Evolutionary conservation across 1,140 invertebrate genomes (phyloP), one percentile per base, ranked within the genome.

Genomic region (Bombus superbus): DNA sequence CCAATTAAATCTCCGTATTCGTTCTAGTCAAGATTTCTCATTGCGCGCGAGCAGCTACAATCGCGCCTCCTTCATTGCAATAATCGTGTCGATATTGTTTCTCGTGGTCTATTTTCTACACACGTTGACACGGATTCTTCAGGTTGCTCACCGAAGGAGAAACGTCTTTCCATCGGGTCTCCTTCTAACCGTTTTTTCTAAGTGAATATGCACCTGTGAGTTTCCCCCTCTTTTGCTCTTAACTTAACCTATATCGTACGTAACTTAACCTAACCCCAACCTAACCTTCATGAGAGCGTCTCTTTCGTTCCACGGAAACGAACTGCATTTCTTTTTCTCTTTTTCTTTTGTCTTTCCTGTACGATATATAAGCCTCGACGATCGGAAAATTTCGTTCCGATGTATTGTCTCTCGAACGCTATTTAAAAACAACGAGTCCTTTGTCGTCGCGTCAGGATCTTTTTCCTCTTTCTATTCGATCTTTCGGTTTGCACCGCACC

Each of bases 121-220:
- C 78, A 69, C 78, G 78, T 80, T 83, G 72, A 74, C 81, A 83
- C 59, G 25, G 59, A 74, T 81, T 73, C 62, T 53, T 44, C 38
- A 3, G 40, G 35, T 47, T 47, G 71, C 40, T 76, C 44, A 38
- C 13, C 59, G 44, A 2, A 83, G 57, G 42, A 53, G 59, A 76
- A 66, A 38, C 42, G 73, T 76, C 75, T 57, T 53, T 68, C 68
- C 72, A 66, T 66, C 42, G 32, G 2, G 13, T 22, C 42, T 44
- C 42, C 25, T 25, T 25, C 59, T 64, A 83, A 11, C 42, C 72
- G 66, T 81, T 76, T 40, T 71, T 44, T 11, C 28, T 32, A 81
- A 73, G 72, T 38, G 40, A 83, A 83, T 76, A 76, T 53, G 59
- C 66, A 83, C 59, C 81, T 76, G 68, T 64, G 11, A 80, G 18